Conservation (phyloP, 2,797 vertebrate species). For the Liparis tanakae region DNA sequence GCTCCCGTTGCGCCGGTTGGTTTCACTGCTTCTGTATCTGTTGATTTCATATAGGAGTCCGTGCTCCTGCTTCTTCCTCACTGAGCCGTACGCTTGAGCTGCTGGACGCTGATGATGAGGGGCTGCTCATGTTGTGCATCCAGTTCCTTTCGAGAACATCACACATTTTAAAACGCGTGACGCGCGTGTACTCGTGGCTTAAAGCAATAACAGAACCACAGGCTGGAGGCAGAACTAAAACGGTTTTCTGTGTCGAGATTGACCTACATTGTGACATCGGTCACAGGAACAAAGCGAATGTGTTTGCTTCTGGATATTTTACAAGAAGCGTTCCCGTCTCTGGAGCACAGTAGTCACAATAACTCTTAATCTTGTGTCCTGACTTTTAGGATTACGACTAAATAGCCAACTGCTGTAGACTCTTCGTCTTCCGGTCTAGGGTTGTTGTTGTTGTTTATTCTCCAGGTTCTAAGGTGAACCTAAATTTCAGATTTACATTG, state of each 20-base stretch:
- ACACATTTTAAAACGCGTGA: constrained; percentile 22
- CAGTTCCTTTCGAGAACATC: constrained; percentile 34
- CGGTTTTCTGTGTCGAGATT: background rate
- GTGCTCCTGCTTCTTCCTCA: background rate
- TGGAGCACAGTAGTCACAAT: background rate
- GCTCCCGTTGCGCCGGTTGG: background rate
- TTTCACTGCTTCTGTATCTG: background rate
- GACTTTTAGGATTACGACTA: background rate
- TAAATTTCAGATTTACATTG: background rate
- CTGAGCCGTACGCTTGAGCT: constrained; percentile 32
- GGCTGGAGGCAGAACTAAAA: background rate
- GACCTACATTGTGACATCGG: constrained; percentile 1
- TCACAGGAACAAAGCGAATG: background rate
- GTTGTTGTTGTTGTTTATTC: background rate
- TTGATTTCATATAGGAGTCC: background rate
- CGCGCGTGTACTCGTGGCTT: constrained; percentile 29
- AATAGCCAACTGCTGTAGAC: background rate
- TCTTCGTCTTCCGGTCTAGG: background rate
- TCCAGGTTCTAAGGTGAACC: background rate
- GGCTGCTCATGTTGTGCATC: constrained; percentile 24
- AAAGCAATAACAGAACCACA: constrained; percentile 2
- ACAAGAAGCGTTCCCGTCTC: background rate
- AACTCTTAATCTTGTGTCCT: background rate
- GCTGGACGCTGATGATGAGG: background rate
- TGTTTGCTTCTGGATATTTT: constrained; percentile 8